phyloP scores from a whole-genome alignment of 2,113 vertebrate genomes.

The Chionodraco myersi region DNA sequence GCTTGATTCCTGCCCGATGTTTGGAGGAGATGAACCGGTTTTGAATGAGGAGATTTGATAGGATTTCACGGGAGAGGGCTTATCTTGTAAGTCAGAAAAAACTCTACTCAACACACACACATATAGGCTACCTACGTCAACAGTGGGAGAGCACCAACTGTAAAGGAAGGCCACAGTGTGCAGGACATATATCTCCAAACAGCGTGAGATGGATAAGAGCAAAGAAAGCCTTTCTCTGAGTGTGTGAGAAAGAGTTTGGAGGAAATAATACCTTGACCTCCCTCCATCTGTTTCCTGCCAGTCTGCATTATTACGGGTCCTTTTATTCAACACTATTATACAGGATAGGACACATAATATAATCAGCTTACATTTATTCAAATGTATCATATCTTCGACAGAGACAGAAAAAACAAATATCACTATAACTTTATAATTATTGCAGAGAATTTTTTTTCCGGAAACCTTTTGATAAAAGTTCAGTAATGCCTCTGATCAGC shows the following conservation, averaged over 20 bases:
- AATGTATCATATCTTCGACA: background rate
- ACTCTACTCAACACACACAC: slow-evolving; percentile 21
- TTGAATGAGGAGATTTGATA: slow-evolving; percentile 40
- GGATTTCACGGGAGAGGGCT: slow-evolving; percentile 8
- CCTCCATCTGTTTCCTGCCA: background rate
- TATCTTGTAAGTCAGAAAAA: slow-evolving; percentile 33
- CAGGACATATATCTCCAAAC: slow-evolving; percentile 44
- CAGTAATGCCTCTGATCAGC: background rate
- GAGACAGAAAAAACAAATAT: no score
- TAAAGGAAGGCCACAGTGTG: slow-evolving; percentile 32
- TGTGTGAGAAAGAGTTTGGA: background rate
- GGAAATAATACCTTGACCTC: background rate
- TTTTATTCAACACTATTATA: background rate
- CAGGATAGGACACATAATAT: background rate
- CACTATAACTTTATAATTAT: no score
- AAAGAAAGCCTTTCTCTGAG: slow-evolving; percentile 45
- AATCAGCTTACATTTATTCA: background rate
- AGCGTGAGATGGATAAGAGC: slow-evolving; percentile 29
- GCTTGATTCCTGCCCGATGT: slow-evolving; percentile 39
- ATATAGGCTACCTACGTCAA: slow-evolving; percentile 27
- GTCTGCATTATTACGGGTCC: background rate
- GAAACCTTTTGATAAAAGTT: background rate
- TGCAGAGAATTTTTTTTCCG: no score
- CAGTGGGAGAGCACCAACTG: slow-evolving; percentile 12
- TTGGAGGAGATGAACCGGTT: slow-evolving; percentile 30